Conservation (phyloP, 2,888 invertebrate genomes). For the Stenodera caucasica region DNA sequence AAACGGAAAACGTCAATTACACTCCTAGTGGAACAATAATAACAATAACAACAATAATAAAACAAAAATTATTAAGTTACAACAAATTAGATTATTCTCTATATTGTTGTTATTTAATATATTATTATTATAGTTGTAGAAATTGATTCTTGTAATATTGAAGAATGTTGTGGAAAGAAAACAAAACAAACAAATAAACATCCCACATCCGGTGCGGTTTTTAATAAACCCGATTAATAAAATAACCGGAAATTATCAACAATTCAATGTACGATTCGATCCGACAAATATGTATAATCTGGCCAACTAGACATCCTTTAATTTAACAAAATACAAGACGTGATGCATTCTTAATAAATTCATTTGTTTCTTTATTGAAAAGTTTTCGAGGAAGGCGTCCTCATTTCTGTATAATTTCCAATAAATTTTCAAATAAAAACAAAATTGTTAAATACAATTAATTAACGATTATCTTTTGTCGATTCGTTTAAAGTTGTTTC, state of each 20-base stretch:
- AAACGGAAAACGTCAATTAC: constrained; percentile 27
- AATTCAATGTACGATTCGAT: constrained; percentile 11
- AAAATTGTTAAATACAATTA: too few relatives aligned
- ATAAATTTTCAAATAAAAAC: background rate
- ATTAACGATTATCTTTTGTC: too few relatives aligned
- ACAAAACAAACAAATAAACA: constrained; percentile 4
- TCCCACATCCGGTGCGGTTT: constrained; percentile 18
- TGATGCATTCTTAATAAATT: background rate
- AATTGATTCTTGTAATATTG: too few relatives aligned
- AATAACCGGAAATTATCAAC: constrained; percentile 23
- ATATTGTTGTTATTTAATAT: too few relatives aligned
- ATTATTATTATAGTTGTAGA: too few relatives aligned
- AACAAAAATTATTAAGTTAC: background rate
- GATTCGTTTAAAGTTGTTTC: too few relatives aligned
- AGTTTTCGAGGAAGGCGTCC: background rate
- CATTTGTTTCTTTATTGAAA: background rate
- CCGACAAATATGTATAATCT: too few relatives aligned
- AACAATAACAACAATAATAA: background rate
- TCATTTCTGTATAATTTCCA: background rate
- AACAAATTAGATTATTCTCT: background rate
- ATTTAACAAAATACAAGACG: background rate
- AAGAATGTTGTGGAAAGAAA: background rate
- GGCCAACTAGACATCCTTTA: background rate
- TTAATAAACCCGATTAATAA: constrained; percentile 13
- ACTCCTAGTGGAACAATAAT: constrained; percentile 22